A percentile compares a stretch with the other conserved stretches of the same genome.
phyloP scores from a whole-genome alignment of 2,797 vertebrate species.

The Threskiornis aethiopicus region DNA sequence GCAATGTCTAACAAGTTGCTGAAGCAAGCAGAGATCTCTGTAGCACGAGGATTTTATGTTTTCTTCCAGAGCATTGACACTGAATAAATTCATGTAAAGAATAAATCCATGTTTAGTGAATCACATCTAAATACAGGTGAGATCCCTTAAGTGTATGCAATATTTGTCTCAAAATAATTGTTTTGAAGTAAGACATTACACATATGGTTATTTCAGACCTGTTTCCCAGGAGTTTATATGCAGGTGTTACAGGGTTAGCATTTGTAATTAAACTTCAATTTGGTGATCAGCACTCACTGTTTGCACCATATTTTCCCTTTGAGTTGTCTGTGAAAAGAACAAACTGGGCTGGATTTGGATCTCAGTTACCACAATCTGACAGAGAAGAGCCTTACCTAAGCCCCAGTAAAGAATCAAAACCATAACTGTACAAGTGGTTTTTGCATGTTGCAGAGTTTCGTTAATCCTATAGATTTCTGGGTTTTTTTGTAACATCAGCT shows the following conservation, averaged over 20 bases:
- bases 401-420: not conserved
- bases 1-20: not conserved
- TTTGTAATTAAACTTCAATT: not conserved
- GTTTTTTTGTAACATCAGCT: not conserved
- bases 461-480: not conserved
- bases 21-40: not conserved
- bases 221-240: not conserved
- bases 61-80: not conserved
- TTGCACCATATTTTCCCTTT: not conserved
- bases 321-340: not conserved
- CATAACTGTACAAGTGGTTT: not conserved
- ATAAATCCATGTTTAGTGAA: not conserved
- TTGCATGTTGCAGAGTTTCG: not conserved
- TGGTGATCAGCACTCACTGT: not conserved
- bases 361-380: not conserved
- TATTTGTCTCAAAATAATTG: not conserved
- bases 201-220: not conserved
- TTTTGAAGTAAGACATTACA: not conserved
- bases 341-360: not conserved
- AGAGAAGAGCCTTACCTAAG: not conserved
- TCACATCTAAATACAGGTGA: not conserved
- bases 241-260: not conserved
- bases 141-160: not conserved
- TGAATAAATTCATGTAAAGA: not conserved
- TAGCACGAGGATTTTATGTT: not conserved